These are phyloP conservation scores for Austrolebias charrua DNA, from an alignment of 2,797 vertebrate species.

Conservation along the genomic window DNA sequence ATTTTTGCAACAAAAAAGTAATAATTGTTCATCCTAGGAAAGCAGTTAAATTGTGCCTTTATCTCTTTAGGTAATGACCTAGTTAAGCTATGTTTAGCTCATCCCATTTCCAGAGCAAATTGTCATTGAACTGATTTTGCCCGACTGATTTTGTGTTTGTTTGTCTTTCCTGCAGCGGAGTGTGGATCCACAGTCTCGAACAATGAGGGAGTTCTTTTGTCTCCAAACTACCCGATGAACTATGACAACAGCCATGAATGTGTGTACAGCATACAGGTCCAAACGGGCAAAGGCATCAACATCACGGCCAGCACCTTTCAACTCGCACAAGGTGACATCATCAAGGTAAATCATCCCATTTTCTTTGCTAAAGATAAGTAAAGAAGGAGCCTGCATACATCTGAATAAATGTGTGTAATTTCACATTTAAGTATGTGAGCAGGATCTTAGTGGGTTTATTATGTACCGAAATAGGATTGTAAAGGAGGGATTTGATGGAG, in stretches of 20 bases:
- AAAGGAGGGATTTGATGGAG: not conserved
- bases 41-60: constrained; percentile 21
- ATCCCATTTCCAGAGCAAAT: not conserved
- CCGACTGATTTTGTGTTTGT: constrained; percentile 12
- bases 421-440: constrained; percentile 1
- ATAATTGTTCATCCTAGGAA: constrained; percentile 31
- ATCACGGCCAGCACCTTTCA: constrained; percentile 91
- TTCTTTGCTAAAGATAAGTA: constrained; percentile 6
- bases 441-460: constrained; percentile 16
- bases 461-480: not conserved
- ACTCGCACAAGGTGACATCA: constrained; percentile 91
- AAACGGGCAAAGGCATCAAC: constrained; percentile 96
- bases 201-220: constrained; percentile 91
- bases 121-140: constrained; percentile 39
- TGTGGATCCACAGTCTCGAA: constrained; percentile 91
- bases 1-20: constrained; percentile 27
- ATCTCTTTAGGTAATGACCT: constrained; percentile 22
- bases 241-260: constrained; percentile 98
- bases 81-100: constrained; percentile 13
- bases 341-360: constrained; percentile 83
- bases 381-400: not conserved
- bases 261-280: constrained; percentile 95
- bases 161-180: constrained; percentile 83
- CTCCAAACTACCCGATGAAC: constrained; percentile 93
- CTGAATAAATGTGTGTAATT: constrained; percentile 9